phyloP scores from a whole-genome alignment of 2,113 vertebrate genomes.

The Anguilla rostrata region DNA sequence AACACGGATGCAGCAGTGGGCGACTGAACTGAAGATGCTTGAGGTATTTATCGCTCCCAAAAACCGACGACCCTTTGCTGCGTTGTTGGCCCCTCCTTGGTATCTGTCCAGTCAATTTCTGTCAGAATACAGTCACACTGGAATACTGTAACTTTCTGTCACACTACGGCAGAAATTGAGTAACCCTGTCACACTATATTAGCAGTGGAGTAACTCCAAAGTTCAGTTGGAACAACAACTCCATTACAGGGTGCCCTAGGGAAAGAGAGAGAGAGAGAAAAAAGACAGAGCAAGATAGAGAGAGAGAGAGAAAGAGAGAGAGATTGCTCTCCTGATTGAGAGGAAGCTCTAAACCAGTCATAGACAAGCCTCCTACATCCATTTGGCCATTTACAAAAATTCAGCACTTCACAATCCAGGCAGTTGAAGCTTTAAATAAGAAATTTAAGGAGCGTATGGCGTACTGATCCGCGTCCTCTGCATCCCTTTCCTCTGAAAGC shows the following conservation, averaged over 20 bases:
- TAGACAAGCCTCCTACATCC: neutral
- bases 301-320: neutral
- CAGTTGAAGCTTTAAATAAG: constrained; percentile 1
- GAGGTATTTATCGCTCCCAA: constrained; percentile 10
- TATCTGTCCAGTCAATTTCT: neutral
- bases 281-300: neutral
- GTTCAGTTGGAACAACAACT: neutral
- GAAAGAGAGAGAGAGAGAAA: neutral
- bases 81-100: neutral
- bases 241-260: neutral
- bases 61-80: neutral
- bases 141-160: neutral
- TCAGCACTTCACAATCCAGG: neutral
- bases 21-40: constrained; percentile 16
- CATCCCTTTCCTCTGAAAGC: neutral
- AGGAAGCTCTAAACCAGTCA: neutral
- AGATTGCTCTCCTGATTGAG: neutral
- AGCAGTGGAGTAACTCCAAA: too few relatives aligned
- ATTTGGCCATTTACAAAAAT: neutral
- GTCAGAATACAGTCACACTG: neutral
- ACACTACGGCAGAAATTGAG: neutral
- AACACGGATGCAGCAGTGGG: neutral
- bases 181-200: neutral
- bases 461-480: neutral
- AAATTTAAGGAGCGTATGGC: neutral